Conservation (phyloP, 2,888 invertebrate species). For the Tachina grossa region DNA sequence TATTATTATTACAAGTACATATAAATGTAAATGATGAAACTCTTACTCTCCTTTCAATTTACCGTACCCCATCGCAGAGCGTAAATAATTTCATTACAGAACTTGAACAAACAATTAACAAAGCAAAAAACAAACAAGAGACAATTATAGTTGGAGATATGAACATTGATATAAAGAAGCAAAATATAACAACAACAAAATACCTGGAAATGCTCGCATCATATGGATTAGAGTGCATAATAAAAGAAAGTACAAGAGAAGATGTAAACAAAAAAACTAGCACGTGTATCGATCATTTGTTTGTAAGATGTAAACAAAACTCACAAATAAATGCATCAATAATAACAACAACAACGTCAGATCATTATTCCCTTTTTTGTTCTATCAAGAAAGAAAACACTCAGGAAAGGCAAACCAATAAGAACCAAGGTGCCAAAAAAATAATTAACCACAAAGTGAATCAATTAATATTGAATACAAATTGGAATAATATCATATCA, state of each 20-base stretch:
- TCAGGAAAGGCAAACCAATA: not conserved
- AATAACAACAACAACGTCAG: not conserved
- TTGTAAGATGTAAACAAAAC: not conserved
- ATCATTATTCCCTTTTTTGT: not conserved
- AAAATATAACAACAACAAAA: slow-evolving; percentile 19
- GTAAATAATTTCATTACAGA: slow-evolving; percentile 13
- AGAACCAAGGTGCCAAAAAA: not conserved
- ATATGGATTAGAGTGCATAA: not conserved
- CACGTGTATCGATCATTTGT: slow-evolving; percentile 11
- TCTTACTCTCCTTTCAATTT: not conserved
- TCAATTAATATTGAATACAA: not conserved
- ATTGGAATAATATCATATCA: slow-evolving; percentile 1
- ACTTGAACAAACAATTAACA: not conserved
- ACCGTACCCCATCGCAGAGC: not conserved
- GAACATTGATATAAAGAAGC: not conserved
- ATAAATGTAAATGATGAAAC: not conserved
- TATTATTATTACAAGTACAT: not conserved
- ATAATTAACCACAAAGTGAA: not conserved
- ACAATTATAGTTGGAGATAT: slow-evolving; percentile 6
- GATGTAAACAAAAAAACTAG: not conserved
- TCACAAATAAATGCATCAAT: not conserved
- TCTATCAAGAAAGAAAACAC: not conserved
- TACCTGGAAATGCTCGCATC: not conserved
- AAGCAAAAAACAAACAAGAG: not conserved
- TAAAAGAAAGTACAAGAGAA: not conserved